Evolutionary conservation across 2,113 vertebrate species (phyloP).

Genomic region (Galeopterus variegatus): DNA sequence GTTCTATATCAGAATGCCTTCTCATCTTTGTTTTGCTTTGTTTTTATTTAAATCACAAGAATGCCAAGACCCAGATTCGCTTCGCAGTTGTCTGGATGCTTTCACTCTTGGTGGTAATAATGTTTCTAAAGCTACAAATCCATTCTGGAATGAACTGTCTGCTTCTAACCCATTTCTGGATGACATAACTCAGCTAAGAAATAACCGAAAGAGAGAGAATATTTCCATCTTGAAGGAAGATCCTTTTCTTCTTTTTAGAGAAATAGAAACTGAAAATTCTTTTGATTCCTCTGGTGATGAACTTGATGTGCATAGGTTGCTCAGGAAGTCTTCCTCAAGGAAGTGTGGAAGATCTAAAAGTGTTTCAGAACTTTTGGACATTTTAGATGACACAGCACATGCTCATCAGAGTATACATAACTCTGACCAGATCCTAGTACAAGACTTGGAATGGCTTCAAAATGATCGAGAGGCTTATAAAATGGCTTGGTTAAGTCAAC

Average conservation of each 20-base stretch:
- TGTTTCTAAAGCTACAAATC: slow-evolving; percentile 90
- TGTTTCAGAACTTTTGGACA: slow-evolving; percentile 94
- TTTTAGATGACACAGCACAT: slow-evolving; percentile 87
- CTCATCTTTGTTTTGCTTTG: slow-evolving; percentile 68
- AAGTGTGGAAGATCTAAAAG: slow-evolving; percentile 94
- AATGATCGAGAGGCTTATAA: slow-evolving; percentile 97
- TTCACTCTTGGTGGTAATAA: slow-evolving; percentile 69
- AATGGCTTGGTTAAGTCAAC: slow-evolving; percentile 97
- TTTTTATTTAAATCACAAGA: slow-evolving; percentile 73
- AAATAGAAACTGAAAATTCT: slow-evolving; percentile 88
- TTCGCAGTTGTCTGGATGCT: slow-evolving; percentile 82
- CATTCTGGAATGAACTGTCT: slow-evolving; percentile 96
- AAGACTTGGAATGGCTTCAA: slow-evolving; percentile 93
- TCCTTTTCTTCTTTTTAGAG: slow-evolving; percentile 86
- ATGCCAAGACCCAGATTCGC: slow-evolving; percentile 66
- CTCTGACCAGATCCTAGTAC: slow-evolving; percentile 87
- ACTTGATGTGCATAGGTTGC: slow-evolving; percentile 88
- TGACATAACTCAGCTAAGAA: slow-evolving; percentile 92
- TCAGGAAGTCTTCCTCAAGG: slow-evolving; percentile 87
- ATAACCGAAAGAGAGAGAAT: slow-evolving; percentile 84
- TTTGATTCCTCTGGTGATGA: slow-evolving; percentile 95
- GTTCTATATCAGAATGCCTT: background rate
- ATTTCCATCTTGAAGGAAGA: slow-evolving; percentile 90
- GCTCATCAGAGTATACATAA: slow-evolving; percentile 77
- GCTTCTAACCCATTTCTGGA: slow-evolving; percentile 96